phyloP scores from a whole-genome alignment of 2,797 vertebrate species.

The Amblyraja radiata region DNA sequence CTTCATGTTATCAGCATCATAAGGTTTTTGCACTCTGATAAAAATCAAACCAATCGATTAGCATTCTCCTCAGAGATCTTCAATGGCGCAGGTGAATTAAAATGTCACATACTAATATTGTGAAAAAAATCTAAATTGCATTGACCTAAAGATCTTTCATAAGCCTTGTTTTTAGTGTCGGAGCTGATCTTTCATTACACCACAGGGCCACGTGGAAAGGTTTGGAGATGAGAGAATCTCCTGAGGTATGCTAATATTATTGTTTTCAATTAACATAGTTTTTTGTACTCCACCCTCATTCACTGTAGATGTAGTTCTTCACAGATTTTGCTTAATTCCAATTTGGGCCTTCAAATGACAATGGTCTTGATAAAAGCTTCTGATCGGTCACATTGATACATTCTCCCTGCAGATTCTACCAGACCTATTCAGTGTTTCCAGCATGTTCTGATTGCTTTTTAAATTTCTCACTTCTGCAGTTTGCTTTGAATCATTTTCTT shows the following conservation, averaged over 20 bases:
- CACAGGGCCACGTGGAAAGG: not conserved
- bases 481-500: not conserved
- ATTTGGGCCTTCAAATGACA: not conserved
- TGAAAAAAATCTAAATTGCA: slow-evolving; percentile 41
- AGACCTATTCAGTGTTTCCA: not conserved
- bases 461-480: not conserved
- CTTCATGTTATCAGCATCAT: slow-evolving; percentile 45
- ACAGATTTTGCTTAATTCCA: not conserved
- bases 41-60: slow-evolving; percentile 49
- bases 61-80: slow-evolving; percentile 41
- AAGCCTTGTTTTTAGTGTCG: not conserved
- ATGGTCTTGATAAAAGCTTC: not conserved
- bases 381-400: not conserved
- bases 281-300: not conserved
- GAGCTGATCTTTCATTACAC: not conserved
- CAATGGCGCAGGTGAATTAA: slow-evolving; percentile 39
- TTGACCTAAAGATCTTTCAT: slow-evolving; percentile 35
- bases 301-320: not conserved
- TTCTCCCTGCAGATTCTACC: not conserved
- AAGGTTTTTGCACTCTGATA: slow-evolving; percentile 47
- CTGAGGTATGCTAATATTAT: not conserved
- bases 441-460: not conserved
- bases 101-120: slow-evolving; percentile 45
- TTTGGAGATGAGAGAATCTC: not conserved
- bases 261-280: not conserved